These are phyloP conservation scores for Plebejus anna DNA, from an alignment of 2,888 invertebrate species.

Conservation along the genomic window DNA sequence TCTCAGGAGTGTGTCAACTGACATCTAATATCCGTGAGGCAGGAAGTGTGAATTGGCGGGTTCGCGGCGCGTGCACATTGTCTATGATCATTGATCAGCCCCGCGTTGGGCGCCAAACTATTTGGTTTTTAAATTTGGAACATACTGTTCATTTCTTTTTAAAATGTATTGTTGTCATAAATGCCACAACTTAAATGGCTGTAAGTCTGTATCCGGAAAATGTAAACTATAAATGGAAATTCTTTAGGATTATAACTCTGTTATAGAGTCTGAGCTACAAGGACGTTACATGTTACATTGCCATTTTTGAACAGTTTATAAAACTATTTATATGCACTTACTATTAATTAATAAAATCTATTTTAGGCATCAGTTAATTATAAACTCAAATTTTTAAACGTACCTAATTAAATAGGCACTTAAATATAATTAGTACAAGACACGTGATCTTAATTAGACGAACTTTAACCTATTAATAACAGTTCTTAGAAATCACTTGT, in stretches of 20 bases:
- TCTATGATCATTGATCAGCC: conserved; percentile 40
- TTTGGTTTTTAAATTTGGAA: conserved; percentile 18
- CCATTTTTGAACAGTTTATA: too few species aligned
- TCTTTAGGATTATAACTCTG: too few species aligned
- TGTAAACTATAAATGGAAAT: not conserved
- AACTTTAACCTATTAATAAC: not conserved
- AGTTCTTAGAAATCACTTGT: not conserved
- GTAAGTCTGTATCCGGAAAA: not conserved
- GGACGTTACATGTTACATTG: too few species aligned
- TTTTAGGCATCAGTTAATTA: not conserved
- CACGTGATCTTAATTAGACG: conserved; percentile 2
- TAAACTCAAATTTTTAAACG: not conserved
- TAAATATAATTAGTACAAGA: not conserved
- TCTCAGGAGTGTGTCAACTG: conserved; percentile 32
- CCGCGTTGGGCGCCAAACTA: conserved; percentile 23
- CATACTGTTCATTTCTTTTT: not conserved
- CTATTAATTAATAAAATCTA: not conserved
- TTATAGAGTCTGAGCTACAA: too few species aligned
- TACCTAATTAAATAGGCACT: not conserved
- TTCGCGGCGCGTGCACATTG: conserved; percentile 48
- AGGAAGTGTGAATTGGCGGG: conserved; percentile 53
- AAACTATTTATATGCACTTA: too few species aligned
- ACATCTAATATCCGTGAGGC: conserved; percentile 40
- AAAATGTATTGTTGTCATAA: not conserved
- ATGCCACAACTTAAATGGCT: not conserved